Conservation (phyloP, 2,888 invertebrate genomes). For the Hypercompe scribonia region DNA sequence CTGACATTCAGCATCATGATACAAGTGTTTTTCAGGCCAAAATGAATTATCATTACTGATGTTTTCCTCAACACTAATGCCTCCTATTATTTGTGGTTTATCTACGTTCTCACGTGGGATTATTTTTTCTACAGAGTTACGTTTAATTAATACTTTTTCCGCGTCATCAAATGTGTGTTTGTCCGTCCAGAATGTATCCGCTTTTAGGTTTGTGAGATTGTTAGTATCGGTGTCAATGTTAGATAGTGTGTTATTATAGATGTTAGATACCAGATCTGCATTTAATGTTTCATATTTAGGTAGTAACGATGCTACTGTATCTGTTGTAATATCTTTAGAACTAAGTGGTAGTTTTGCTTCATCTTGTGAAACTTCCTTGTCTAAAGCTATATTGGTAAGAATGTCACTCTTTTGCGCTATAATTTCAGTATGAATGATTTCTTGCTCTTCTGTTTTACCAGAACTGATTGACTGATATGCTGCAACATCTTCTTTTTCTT, state of each 20-base stretch:
- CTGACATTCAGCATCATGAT: slow-evolving; percentile 89
- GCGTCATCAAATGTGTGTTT: slow-evolving; percentile 87
- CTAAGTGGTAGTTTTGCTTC: not conserved
- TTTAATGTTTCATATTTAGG: slow-evolving; percentile 25
- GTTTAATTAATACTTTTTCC: slow-evolving; percentile 73
- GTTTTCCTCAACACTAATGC: slow-evolving; percentile 65
- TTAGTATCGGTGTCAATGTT: slow-evolving; percentile 70
- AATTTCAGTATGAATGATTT: not conserved
- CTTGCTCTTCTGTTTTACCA: slow-evolving; percentile 21
- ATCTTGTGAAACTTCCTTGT: slow-evolving; percentile 13
- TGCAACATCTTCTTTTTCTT: slow-evolving; percentile 17
- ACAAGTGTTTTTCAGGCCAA: slow-evolving; percentile 88
- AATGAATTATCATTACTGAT: slow-evolving; percentile 82
- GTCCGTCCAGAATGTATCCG: slow-evolving; percentile 87
- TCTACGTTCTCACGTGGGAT: slow-evolving; percentile 30
- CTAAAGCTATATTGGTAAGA: slow-evolving; percentile 8
- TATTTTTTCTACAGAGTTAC: slow-evolving; percentile 53
- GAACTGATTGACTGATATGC: slow-evolving; percentile 23
- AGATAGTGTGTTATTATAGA: slow-evolving; percentile 47
- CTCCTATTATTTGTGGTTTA: slow-evolving; percentile 43
- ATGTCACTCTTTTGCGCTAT: slow-evolving; percentile 4
- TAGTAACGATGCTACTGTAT: slow-evolving; percentile 15
- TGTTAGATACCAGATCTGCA: slow-evolving; percentile 38
- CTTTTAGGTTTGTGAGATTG: slow-evolving; percentile 71
- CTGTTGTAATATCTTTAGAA: slow-evolving; percentile 5